phyloP scores from a whole-genome alignment of 2,797 vertebrate genomes.

The Pseudocheirus occidentalis region DNA sequence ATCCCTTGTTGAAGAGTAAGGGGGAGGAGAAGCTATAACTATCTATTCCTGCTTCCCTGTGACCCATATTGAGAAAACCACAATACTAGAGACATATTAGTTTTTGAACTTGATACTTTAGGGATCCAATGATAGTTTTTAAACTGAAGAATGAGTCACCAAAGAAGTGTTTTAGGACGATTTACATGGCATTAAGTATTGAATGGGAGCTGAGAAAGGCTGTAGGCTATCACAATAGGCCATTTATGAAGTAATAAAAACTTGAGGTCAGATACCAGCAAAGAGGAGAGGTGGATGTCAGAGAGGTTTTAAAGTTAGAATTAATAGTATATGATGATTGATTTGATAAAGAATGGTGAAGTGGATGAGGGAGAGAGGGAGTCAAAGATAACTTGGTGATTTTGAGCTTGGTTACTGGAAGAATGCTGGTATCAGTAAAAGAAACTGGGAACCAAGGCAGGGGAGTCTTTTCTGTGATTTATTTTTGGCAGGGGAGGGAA shows the following conservation, averaged over 20 bases:
- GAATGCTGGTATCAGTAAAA: neutral
- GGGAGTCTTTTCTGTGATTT: neutral
- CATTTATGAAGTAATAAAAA: neutral
- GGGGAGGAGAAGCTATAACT: neutral
- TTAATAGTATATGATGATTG: neutral
- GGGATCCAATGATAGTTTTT: neutral
- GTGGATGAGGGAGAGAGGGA: neutral
- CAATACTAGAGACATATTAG: neutral
- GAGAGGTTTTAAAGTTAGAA: neutral
- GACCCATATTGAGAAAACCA: neutral
- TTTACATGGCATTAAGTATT: neutral
- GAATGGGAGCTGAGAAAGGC: neutral
- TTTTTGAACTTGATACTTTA: neutral
- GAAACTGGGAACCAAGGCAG: neutral
- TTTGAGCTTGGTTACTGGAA: neutral
- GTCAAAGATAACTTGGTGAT: neutral
- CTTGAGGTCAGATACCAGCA: neutral
- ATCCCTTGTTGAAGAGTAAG: neutral
- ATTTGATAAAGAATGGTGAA: neutral
- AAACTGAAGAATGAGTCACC: neutral
- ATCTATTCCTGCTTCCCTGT: neutral
- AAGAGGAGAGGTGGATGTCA: neutral
- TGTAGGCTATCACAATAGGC: neutral
- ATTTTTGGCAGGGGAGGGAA: neutral
- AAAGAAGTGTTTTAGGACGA: neutral